These are phyloP conservation scores for Montipora capricornis DNA, from an alignment of 64 coral and sea anemone genomes.

Conservation along the genomic window DNA sequence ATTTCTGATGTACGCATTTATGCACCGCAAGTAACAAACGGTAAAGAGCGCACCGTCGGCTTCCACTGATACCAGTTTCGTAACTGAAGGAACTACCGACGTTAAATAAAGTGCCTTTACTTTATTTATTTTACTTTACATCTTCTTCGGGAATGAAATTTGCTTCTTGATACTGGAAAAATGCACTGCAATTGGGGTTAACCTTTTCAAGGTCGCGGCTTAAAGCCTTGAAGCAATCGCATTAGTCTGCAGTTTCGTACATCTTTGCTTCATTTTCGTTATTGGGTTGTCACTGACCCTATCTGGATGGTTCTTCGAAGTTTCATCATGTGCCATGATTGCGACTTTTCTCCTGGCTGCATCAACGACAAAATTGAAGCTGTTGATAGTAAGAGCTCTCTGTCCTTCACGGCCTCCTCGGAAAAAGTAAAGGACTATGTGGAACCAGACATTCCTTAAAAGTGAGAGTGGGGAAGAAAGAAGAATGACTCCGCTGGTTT, in stretches of 20 bases:
- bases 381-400: not conserved
- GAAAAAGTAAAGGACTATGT: too few species aligned
- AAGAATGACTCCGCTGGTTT: too few species aligned
- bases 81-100: too few species aligned
- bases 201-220: not conserved
- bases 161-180: slow-evolving; percentile 27
- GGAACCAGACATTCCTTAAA: too few species aligned
- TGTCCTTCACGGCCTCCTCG: too few species aligned
- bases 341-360: slow-evolving; percentile 2
- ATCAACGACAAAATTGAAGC: slow-evolving; percentile 13
- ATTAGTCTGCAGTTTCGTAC: not conserved
- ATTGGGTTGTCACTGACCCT: not conserved
- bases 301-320: not conserved
- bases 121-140: not conserved
- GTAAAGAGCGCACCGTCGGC: too few species aligned
- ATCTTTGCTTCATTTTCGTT: not conserved
- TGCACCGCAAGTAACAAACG: too few species aligned
- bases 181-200: not conserved
- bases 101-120: too few species aligned
- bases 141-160: not conserved
- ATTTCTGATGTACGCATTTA: too few species aligned
- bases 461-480: too few species aligned
- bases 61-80: too few species aligned
- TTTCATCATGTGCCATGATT: not conserved
- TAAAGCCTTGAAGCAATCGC: slow-evolving; percentile 1